Evolutionary conservation across 2,888 invertebrate species (phyloP).

Genomic region (Tetropium fuscum): DNA sequence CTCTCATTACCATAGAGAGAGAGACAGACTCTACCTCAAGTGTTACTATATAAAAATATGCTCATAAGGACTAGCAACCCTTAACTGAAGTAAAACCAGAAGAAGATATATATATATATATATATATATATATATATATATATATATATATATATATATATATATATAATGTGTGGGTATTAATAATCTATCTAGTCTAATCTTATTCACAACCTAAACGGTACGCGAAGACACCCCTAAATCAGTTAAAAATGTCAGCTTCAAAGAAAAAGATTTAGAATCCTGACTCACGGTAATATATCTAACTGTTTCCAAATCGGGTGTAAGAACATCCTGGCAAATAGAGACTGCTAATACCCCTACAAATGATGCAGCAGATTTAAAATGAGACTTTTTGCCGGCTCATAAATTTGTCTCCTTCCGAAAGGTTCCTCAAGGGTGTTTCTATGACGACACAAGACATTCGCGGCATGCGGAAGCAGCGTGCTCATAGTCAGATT

Average conservation of each 20-base stretch:
- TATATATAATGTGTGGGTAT: no score
- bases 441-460: slow-evolving; percentile 57
- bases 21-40: no score
- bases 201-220: no score
- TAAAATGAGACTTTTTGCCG: slow-evolving; percentile 57
- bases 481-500: no score
- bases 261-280: slow-evolving; percentile 3
- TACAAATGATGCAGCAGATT: slow-evolving; percentile 57
- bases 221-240: not conserved
- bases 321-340: slow-evolving; percentile 2
- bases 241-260: slow-evolving; percentile 2
- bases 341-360: slow-evolving; percentile 22
- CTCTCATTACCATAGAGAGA: no score
- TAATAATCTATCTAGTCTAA: no score
- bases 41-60: no score
- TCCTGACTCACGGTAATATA: not conserved
- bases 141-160: no score
- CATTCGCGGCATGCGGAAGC: not conserved
- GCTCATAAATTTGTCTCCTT: slow-evolving; percentile 48
- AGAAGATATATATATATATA: no score
- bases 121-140: no score
- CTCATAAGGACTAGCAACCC: no score
- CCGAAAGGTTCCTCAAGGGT: slow-evolving; percentile 50
- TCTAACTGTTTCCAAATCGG: slow-evolving; percentile 10
- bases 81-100: no score